Evolutionary conservation across 2,888 invertebrate genomes (phyloP), one percentile per base, ranked within the genome.

Genomic region (Athalia cordata): DNA sequence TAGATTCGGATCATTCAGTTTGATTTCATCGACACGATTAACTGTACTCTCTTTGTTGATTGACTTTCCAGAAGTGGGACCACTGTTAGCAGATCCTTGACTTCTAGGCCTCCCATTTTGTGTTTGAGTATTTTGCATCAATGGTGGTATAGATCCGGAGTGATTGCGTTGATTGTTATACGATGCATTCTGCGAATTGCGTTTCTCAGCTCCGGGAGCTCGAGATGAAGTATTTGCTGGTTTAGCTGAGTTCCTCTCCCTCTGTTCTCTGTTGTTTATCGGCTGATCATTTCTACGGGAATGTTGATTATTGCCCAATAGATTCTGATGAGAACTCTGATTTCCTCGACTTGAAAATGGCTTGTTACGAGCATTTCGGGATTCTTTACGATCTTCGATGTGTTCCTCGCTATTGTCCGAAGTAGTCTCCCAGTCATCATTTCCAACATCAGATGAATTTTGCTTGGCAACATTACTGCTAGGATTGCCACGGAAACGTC

Each of bases 351-450:
- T 83, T 3, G 84, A 81, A 57, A 88, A 88, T 57, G 83, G 83
- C 78, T 87, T 90, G 77, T 85, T 87, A 59, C 89, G 87, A 57
- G 81, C 84, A 67, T 84, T 86, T 72, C 87, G 85, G 66, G 84
- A 82, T 8, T 88, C 88, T 79, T 90, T 90, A 43, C 87, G 84
- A 70, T 90, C 91, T 78, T 90, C 91, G 8, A 86, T 81, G 62
- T 90, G 91, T 43, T 88, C 90, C 81, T 94, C 96, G 89, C 96
- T 96, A 91, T 95, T 95, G 90, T 96, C 96, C 6, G 96, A 95
- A 15, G 95, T 96, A 65, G 96, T 95, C 88, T 96, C 96, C 94
- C 95, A 95, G 85, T 95, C 93, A 85, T 94, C 94, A 82, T 93
- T 93, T 81, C 93, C 93, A 8, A 92, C 91, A 80, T 90, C 90